Evolutionary conservation across 2,113 vertebrate species (phyloP).

Genomic region (Nipponia nippon): DNA sequence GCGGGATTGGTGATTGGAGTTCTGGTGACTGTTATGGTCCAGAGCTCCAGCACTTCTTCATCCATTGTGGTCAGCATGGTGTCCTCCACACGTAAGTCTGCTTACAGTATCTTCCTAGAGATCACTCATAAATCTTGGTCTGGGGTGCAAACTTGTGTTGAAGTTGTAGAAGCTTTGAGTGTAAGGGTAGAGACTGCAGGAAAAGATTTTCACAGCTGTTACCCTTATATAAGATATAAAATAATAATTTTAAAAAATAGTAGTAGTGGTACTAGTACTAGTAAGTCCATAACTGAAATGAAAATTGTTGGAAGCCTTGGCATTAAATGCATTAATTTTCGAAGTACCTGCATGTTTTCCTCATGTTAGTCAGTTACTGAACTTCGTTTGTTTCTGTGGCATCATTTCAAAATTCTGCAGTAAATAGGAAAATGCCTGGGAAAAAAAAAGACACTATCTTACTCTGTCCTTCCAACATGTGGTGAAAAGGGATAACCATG

Average conservation of each 20-base stretch:
- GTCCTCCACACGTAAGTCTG: slow-evolving; percentile 86
- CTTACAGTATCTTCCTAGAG: neutral
- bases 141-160: neutral
- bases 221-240: neutral
- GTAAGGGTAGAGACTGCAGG: neutral
- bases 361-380: neutral
- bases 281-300: neutral
- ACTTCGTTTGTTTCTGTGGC: neutral
- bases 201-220: neutral
- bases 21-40: slow-evolving; percentile 92
- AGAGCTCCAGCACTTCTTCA: slow-evolving; percentile 95
- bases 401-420: neutral
- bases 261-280: neutral
- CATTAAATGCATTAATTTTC: neutral
- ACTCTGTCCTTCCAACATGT: neutral
- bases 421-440: neutral
- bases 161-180: neutral
- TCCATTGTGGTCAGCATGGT: slow-evolving; percentile 99
- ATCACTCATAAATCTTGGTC: neutral
- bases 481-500: neutral
- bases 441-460: neutral
- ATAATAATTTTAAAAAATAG: neutral
- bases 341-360: neutral
- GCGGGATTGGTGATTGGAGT: slow-evolving; percentile 92
- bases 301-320: neutral